A percentile compares a stretch with the other conserved stretches of the same genome.
phyloP scores from a whole-genome alignment of 2,888 invertebrate species.

The Stegophylla sp. region DNA sequence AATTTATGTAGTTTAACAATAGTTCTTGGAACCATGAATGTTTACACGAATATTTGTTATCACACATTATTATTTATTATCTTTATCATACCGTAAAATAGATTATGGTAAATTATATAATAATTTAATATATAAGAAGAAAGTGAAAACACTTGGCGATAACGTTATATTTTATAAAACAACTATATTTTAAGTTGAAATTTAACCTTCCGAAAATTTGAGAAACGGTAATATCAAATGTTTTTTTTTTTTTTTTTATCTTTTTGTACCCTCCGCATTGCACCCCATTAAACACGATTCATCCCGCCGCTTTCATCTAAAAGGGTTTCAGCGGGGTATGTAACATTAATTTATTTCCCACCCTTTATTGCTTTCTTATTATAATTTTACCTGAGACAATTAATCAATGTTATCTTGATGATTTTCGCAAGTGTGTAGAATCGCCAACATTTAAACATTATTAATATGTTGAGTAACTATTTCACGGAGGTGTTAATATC shows the following conservation, averaged over 20 bases:
- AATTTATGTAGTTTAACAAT: too few species aligned
- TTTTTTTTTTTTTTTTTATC: slow-evolving; percentile 15
- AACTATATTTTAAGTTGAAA: neutral
- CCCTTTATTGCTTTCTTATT: slow-evolving; percentile 24
- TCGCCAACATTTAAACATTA: neutral
- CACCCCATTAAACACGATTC: slow-evolving; percentile 33
- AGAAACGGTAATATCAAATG: neutral
- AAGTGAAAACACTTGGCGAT: too few species aligned
- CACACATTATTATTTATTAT: too few species aligned
- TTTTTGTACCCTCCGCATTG: slow-evolving; percentile 2
- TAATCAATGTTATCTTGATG: slow-evolving; percentile 5
- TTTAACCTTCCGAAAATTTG: neutral
- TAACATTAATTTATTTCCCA: slow-evolving; percentile 27
- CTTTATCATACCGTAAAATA: too few species aligned
- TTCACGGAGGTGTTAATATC: too few species aligned
- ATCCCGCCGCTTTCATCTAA: neutral
- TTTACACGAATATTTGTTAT: too few species aligned
- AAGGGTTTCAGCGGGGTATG: neutral
- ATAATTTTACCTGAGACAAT: slow-evolving; percentile 18
- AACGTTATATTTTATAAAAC: too few species aligned
- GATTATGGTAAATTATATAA: too few species aligned
- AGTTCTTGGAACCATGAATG: too few species aligned
- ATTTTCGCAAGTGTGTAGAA: neutral
- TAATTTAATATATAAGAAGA: too few species aligned
- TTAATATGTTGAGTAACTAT: too few species aligned